Base-by-base conservation (phyloP, 2,888 invertebrate genomes). In the Entomobrya proxima region DNA sequence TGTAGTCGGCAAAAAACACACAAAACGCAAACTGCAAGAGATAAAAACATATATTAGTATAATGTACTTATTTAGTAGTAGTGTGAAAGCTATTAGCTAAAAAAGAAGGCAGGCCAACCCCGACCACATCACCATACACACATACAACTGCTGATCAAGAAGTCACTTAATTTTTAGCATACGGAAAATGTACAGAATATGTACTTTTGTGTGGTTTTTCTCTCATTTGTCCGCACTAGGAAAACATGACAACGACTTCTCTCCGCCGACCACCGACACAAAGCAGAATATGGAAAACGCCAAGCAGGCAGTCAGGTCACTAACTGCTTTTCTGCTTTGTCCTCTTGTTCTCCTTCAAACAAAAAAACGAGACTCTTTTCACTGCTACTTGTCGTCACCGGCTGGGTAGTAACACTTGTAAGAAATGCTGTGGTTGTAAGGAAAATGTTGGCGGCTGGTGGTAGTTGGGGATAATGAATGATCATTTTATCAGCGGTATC, bases 291-390 rank as follows among this genome's bases (percentile, higher is more conserved):
- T n/a, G n/a, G n/a, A 27, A 69, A 35, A 27, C 69, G 40, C 9
- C 74, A 55, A n/a, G 15, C 9, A 18, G 3, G 21, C 18, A 52
- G 79, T 27, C 85, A 85, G 85, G 85, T 85, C 85, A 85, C 74
- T 85, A 79, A 85, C 85, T 79, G 78, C 79, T 40, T 85, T 84
- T 78, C 78, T 84, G 35, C 50, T 83, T 84, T 72, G 85, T 85
- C 85, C 85, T 85, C 85, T 85, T 37, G 47, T 52, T 85, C 85
- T 85, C 85, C 85, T 85, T 85, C 85, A 85, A 85, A 69, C 3
- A 27, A 47, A 67, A 32, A 24, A n/a, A n/a, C n/a, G n/a, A n/a
- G n/a, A 55, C 55, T 44, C 13, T 67, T 69, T 47, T 40, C 44
- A 44, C 24, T 40, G 27, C 27, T 7, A 21, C 21, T 37, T 13